Conservation (phyloP, 1,140 invertebrate genomes). For the Rhizoglyphus robini region DNA sequence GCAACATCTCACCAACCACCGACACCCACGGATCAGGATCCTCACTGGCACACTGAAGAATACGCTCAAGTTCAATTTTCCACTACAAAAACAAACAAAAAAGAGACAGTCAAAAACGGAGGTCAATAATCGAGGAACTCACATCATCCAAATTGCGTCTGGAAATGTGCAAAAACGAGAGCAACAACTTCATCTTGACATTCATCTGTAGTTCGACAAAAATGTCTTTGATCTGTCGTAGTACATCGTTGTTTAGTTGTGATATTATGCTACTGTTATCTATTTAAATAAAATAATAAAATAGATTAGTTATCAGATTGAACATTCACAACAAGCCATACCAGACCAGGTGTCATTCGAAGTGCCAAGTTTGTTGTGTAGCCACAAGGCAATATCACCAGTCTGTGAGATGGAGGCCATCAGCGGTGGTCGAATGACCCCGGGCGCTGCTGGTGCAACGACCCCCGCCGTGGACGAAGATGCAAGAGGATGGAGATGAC, state of each 20-base stretch:
- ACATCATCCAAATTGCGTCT: slow-evolving; percentile 94
- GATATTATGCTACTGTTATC: slow-evolving; percentile 57
- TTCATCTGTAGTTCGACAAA: slow-evolving; percentile 91
- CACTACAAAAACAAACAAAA: slow-evolving; percentile 65
- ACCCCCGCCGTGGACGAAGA: neutral
- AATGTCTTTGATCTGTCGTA: slow-evolving; percentile 90
- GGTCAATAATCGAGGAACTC: too few species aligned
- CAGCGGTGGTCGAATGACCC: neutral
- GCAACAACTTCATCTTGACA: slow-evolving; percentile 89
- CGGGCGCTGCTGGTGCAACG: neutral
- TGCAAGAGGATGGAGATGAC: neutral
- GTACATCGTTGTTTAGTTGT: slow-evolving; percentile 81
- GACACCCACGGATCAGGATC: slow-evolving; percentile 93
- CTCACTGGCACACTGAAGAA: slow-evolving; percentile 68
- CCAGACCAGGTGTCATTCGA: slow-evolving; percentile 96
- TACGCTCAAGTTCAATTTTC: slow-evolving; percentile 79
- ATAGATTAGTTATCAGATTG: neutral
- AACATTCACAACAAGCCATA: slow-evolving; percentile 35
- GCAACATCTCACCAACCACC: slow-evolving; percentile 87
- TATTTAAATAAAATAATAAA: neutral
- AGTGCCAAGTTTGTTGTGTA: slow-evolving; percentile 96
- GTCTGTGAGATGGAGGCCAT: slow-evolving; percentile 31
- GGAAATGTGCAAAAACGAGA: slow-evolving; percentile 94
- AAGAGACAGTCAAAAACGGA: too few species aligned
- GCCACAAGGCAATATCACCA: slow-evolving; percentile 94